Evolutionary conservation across 2,797 vertebrate genomes (phyloP).

Genomic region (Sebastes hubbsi): DNA sequence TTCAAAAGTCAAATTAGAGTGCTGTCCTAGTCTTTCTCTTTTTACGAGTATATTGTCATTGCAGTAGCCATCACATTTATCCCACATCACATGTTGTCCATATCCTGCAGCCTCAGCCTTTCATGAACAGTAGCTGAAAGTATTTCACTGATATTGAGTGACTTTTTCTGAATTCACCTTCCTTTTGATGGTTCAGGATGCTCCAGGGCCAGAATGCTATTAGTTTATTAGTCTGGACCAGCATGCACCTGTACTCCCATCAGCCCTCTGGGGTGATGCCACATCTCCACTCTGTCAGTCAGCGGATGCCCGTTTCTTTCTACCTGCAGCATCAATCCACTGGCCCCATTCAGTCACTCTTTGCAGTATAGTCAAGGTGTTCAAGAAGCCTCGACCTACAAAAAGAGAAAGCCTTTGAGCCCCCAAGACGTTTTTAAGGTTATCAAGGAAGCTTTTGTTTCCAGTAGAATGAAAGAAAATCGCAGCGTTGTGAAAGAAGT

Average conservation of each 20-base stretch:
- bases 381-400: conserved; percentile 37
- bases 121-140: conserved; percentile 12
- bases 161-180: conserved; percentile 14
- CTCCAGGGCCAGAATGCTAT: conserved; percentile 49
- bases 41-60: neutral
- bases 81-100: neutral
- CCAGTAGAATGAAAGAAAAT: neutral
- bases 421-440: conserved; percentile 4
- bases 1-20: neutral
- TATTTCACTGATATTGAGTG: conserved; percentile 28
- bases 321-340: conserved; percentile 62
- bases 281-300: conserved; percentile 54
- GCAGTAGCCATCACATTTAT: neutral
- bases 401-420: conserved; percentile 25
- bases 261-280: conserved; percentile 54
- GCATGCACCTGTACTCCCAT: conserved; percentile 66
- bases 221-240: conserved; percentile 51
- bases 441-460: conserved; percentile 6
- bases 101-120: conserved; percentile 20
- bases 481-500: accelerated
- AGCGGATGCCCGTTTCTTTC: conserved; percentile 26
- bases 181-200: conserved; percentile 26
- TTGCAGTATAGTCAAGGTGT: conserved; percentile 34
- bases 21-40: neutral
- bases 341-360: conserved; percentile 68